Base-by-base conservation (phyloP, 1,140 invertebrate species). In the Acromyrmex charruanus region DNA sequence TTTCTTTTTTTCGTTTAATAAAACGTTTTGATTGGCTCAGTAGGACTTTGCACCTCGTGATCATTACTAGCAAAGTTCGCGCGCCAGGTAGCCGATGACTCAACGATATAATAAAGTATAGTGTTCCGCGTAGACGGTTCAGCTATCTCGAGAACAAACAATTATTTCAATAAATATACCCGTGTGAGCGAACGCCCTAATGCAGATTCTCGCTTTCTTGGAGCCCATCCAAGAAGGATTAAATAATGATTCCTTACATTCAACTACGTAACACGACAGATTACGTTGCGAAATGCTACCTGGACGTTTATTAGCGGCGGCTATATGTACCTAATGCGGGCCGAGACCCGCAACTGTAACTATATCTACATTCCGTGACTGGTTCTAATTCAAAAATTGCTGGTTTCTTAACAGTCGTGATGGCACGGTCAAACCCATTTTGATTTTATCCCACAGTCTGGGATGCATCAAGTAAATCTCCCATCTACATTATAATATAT, bases 381-480 rank as follows among this genome's bases (percentile, higher is more conserved):
- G 87, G 89, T 93, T 91, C 89, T 94, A 94, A 94, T 95, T 94
- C 88, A 89, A 80, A 92, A 95, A 94, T 94, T 94, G 92, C 88
- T 66, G 92, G 93, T 94, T 94, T 90, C 88, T 89, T 92, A 93
- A 93, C 89, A 85, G 87, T 79, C 88, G 75, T 92, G 89, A 93
- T 91, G 82, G 89, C 80, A 88, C 87, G 69, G 85, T 75, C 80
- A 85, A 82, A 88, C 87, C 89, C 88, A 84, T 89, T 68, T 74
- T 61, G 90, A 91, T 94, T 77, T 39, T 59, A 87, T 59, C 71
- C 35, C 39, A 12, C 28, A 9, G 18, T 5, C 39, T 31, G n/a
- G 7, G 14, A 49, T 44, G 9, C 12, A 25, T 49, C 25, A 9
- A 44, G 31, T 2, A 31, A 55, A 7, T 25, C 14, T 7, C 21